A percentile compares a stretch with the other conserved stretches of the same genome.
These are phyloP conservation scores for Propithecus coquereli DNA, from an alignment of 2,113 vertebrate species.

Conservation along the genomic window DNA sequence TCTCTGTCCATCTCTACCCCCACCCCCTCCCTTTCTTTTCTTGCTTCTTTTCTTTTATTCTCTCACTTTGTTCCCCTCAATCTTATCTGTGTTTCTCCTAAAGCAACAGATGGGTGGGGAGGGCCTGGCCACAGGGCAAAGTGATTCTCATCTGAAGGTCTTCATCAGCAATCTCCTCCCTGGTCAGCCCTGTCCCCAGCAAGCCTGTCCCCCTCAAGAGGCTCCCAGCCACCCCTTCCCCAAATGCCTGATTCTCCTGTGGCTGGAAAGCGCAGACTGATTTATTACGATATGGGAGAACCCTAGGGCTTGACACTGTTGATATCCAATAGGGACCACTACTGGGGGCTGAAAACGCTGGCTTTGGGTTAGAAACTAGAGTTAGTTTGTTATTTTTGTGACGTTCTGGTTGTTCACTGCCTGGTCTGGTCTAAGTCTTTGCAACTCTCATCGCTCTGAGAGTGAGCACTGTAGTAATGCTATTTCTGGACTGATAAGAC, in stretches of 20 bases:
- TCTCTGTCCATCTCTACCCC: background rate
- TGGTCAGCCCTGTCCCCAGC: background rate
- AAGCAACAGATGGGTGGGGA: background rate
- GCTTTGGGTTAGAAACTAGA: background rate
- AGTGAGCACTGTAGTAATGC: background rate
- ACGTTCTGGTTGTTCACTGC: background rate
- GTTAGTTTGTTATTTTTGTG: background rate
- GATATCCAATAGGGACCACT: too few species aligned
- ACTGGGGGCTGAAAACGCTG: background rate
- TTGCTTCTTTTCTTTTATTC: background rate
- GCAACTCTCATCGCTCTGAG: background rate
- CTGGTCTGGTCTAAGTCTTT: background rate
- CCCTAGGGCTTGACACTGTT: background rate
- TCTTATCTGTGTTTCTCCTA: background rate
- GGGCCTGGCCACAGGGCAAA: background rate
- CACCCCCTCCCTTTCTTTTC: too few species aligned
- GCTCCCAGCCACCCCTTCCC: background rate
- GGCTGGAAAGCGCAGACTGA: background rate
- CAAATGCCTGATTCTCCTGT: background rate
- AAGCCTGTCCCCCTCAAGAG: background rate
- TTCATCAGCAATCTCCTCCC: background rate
- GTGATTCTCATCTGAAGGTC: background rate
- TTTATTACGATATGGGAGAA: background rate
- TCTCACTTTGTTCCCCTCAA: background rate
- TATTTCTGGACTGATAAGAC: background rate